Base-by-base conservation (phyloP, 2,888 invertebrate genomes). In the Andrena fulva region DNA sequence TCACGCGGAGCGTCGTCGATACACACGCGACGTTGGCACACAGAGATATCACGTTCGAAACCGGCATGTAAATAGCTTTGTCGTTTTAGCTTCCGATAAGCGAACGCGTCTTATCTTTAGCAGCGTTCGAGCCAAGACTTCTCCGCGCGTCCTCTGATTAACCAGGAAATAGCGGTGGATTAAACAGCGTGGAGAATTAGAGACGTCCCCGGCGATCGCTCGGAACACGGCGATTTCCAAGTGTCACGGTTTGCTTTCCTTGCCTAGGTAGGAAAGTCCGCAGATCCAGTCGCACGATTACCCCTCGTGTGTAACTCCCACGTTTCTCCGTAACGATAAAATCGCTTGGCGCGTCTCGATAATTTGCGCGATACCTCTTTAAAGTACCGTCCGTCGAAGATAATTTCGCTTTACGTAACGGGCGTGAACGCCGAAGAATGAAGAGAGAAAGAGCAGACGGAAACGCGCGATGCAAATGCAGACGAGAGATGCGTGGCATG, bases 401-500 rank as follows among this genome's bases (percentile, higher is more conserved):
- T 80, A 85, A 86, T 86, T 86, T 83, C 74, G 81, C 80, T 83
- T 88, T 88, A 86, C 83, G 81, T 83, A 88, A 88, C 64, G 63
- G 29, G 76, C 63, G 56, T 54, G 64, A 33, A 71, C 69, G 62
- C 66, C 48, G 42, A 31, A 54, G 3, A 42, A 56, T 16, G 20
- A 24, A 50, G 12, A 27, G 20, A 50, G 48, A 29, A 48, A 60
- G 27, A 48, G 77, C 71, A 67, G 82, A 52, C 70, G 71, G 66
- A 70, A 75, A 74, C 50, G 48, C 54, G 29, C 54, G 56, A 27
- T 56, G 62, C 66, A 72, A 72, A 82, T 56, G 56, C 33, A 66
- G 73, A 71, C 67, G 67, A 35, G 67, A 63, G n/a, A 59, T 33
- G 35, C 59, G 20, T 20, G 20, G 24, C 52, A 20, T 56, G 54